A percentile compares a stretch with the other conserved stretches of the same genome.
Evolutionary conservation across 2,797 vertebrate genomes (phyloP).

Genomic region (Mus caroli): DNA sequence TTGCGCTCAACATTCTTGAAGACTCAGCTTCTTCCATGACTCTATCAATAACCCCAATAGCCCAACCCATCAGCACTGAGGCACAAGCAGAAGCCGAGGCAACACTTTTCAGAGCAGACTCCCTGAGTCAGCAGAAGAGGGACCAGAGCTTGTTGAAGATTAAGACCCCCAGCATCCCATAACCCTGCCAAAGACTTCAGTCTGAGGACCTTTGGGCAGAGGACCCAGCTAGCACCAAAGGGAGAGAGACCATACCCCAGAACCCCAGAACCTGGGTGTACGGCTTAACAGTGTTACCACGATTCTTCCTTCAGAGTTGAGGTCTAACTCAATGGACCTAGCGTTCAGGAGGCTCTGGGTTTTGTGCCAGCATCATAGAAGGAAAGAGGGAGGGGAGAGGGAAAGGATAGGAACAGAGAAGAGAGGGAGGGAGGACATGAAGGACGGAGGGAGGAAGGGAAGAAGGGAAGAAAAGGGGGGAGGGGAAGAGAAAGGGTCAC

Average conservation of each 20-base stretch:
- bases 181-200: neutral
- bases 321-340: neutral
- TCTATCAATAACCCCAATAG: neutral
- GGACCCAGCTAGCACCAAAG: neutral
- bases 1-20: neutral
- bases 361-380: neutral
- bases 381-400: neutral
- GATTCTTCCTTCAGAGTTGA: neutral
- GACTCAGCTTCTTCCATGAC: neutral
- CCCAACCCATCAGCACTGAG: neutral
- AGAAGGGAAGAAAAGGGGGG: neutral
- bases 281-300: neutral
- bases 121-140: too few relatives aligned
- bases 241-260: neutral
- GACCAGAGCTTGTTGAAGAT: neutral
- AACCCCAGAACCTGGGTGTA: neutral
- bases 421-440: neutral
- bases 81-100: neutral
- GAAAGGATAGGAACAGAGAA: neutral
- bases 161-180: neutral
- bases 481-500: neutral
- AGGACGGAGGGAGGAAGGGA: neutral
- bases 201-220: neutral
- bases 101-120: neutral
- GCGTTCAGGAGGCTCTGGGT: neutral